Conservation (phyloP, 2,888 invertebrate genomes). For the Xestia c-nigrum region DNA sequence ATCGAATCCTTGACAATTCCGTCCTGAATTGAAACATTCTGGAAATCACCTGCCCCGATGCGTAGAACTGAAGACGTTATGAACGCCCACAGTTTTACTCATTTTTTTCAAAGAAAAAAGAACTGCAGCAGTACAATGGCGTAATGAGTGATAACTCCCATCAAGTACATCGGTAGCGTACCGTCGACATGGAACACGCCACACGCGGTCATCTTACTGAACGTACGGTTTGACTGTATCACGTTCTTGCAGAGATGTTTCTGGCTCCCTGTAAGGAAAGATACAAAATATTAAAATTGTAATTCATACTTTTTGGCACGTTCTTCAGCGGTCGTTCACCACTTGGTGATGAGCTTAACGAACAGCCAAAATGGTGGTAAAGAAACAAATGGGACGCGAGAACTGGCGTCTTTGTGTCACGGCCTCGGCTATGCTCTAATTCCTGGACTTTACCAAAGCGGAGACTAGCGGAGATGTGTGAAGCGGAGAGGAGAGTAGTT, state of each 20-base stretch:
- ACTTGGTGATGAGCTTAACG: too few species aligned
- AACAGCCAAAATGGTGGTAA: too few species aligned
- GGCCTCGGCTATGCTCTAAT: too few species aligned
- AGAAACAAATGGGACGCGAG: too few species aligned
- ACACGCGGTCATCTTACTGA: slow-evolving; percentile 27
- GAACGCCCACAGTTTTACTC: not conserved
- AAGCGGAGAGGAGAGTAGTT: too few species aligned
- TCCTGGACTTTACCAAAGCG: too few species aligned
- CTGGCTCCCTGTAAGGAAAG: slow-evolving; percentile 14
- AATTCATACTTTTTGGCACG: too few species aligned
- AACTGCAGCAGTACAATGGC: slow-evolving; percentile 24
- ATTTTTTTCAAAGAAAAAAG: slow-evolving; percentile 11
- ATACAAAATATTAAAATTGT: not conserved
- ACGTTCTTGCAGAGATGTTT: slow-evolving; percentile 19
- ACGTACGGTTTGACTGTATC: slow-evolving; percentile 17
- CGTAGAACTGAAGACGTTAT: not conserved
- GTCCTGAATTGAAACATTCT: not conserved
- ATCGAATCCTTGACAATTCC: not conserved
- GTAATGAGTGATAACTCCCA: slow-evolving; percentile 23
- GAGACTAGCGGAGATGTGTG: too few species aligned
- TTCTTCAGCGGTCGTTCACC: too few species aligned
- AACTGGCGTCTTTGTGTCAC: too few species aligned
- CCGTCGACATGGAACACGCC: slow-evolving; percentile 19
- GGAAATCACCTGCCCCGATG: not conserved
- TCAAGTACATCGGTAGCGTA: not conserved